phyloP scores from a whole-genome alignment of 1,140 invertebrate species.

The Ganaspis sp. region DNA sequence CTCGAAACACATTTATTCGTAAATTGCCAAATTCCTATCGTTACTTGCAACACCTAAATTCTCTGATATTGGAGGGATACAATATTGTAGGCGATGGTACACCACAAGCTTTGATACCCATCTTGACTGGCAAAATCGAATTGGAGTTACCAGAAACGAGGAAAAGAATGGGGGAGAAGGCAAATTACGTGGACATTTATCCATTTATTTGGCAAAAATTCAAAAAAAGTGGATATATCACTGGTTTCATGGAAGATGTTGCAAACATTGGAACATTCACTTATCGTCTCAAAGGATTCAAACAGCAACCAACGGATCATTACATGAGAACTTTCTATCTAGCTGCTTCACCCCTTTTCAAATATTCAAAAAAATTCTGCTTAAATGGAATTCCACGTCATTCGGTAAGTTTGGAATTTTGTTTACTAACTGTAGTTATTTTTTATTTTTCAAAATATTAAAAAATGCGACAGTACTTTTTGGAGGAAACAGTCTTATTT shows the following conservation, averaged over 20 bases:
- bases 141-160: slow-evolving; percentile 91
- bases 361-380: slow-evolving; percentile 81
- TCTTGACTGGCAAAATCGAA: slow-evolving; percentile 93
- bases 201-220: slow-evolving; percentile 90
- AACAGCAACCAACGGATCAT: slow-evolving; percentile 90
- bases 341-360: slow-evolving; percentile 75
- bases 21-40: slow-evolving; percentile 89
- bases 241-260: slow-evolving; percentile 91
- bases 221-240: slow-evolving; percentile 82
- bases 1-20: slow-evolving; percentile 89
- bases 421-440: slow-evolving; percentile 16
- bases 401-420: slow-evolving; percentile 77
- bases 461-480: too few relatives aligned
- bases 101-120: slow-evolving; percentile 93
- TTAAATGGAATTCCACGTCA: slow-evolving; percentile 87
- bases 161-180: slow-evolving; percentile 81
- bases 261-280: slow-evolving; percentile 92
- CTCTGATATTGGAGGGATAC: slow-evolving; percentile 86
- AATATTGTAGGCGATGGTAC: slow-evolving; percentile 97
- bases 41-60: slow-evolving; percentile 84
- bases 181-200: slow-evolving; percentile 85
- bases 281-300: slow-evolving; percentile 93
- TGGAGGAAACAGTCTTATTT: too few relatives aligned
- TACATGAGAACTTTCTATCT: slow-evolving; percentile 91
- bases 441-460: too few relatives aligned